A percentile compares a stretch with the other conserved stretches of the same genome.
These are phyloP conservation scores for Galeruca laticollis DNA, from an alignment of 2,888 invertebrate species.

Conservation along the genomic window DNA sequence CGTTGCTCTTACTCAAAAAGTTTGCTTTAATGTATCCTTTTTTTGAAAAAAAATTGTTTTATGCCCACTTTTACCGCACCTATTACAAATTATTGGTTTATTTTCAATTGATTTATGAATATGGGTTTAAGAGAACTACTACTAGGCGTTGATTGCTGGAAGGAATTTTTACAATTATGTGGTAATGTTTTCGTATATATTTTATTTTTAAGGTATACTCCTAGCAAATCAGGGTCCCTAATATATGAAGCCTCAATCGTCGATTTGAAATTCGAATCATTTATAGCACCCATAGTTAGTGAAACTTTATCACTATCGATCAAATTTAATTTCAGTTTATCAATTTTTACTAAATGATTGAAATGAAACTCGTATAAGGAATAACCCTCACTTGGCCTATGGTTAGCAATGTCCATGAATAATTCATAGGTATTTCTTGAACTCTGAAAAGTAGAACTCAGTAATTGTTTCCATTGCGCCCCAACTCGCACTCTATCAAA, in stretches of 20 bases:
- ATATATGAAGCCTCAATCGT: constrained; percentile 20
- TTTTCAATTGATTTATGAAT: too few relatives aligned
- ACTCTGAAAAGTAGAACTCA: constrained; percentile 17
- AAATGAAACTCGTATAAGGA: constrained; percentile 24
- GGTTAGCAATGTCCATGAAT: too few relatives aligned
- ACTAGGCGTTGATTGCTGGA: too few relatives aligned
- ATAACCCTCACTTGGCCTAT: constrained; percentile 13
- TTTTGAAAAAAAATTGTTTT: neutral
- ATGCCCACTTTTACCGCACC: neutral
- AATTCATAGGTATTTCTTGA: constrained; percentile 17
- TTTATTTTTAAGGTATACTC: constrained; percentile 13
- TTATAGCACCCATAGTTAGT: too few relatives aligned
- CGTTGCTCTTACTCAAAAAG: neutral
- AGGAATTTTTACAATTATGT: too few relatives aligned
- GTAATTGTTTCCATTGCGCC: constrained; percentile 13
- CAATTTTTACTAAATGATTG: constrained; percentile 25
- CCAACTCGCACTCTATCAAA: constrained; percentile 15
- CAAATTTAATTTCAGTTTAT: constrained; percentile 21
- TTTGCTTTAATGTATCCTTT: neutral
- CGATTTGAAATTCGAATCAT: constrained; percentile 7
- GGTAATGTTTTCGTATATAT: too few relatives aligned
- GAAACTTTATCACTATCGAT: too few relatives aligned
- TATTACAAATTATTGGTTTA: too few relatives aligned
- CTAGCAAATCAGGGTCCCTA: constrained; percentile 9
- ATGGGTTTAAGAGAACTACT: too few relatives aligned